Evolutionary conservation across 2,888 invertebrate genomes (phyloP).

Genomic region (Drosophila acutilabella): DNA sequence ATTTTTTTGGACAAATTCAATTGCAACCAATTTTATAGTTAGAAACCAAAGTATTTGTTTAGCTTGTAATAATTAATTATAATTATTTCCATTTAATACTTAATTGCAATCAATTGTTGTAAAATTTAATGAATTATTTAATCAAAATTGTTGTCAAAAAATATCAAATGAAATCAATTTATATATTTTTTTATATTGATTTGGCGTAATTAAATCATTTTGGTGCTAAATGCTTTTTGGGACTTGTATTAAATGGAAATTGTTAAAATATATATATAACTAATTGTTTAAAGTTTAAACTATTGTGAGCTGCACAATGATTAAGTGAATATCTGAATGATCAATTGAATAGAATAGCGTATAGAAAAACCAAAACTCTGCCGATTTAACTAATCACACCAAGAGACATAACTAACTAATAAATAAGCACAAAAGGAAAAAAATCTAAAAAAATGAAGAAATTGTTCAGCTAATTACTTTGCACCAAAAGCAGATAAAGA

Average conservation of each 20-base stretch:
- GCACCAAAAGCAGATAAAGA: constrained; percentile 51
- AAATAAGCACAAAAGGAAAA: constrained; percentile 32
- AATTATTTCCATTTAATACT: constrained; percentile 23
- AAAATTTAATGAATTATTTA: constrained; percentile 17
- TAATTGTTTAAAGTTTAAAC: constrained; percentile 26
- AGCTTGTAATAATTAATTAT: constrained; percentile 20
- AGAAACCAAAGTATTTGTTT: constrained; percentile 76
- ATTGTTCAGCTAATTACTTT: constrained; percentile 51
- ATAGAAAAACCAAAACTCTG: constrained; percentile 57
- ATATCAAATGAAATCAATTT: constrained; percentile 35
- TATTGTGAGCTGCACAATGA: constrained; percentile 41
- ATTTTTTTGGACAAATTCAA: constrained; percentile 49
- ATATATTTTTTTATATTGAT: constrained; percentile 25
- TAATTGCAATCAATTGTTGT: constrained; percentile 22
- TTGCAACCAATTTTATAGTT: constrained; percentile 39
- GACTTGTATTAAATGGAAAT: constrained; percentile 24
- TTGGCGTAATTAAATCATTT: constrained; percentile 67
- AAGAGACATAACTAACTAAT: constrained; percentile 42
- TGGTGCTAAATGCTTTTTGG: constrained; percentile 54
- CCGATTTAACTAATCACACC: constrained; percentile 45
- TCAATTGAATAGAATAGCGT: constrained; percentile 23
- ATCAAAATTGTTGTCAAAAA: constrained; percentile 46
- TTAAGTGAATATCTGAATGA: constrained; percentile 24
- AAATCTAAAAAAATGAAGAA: background rate
- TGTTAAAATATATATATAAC: constrained; percentile 23